These are phyloP conservation scores for Apaloderma vittatum DNA, from an alignment of 2,113 vertebrate genomes.

Conservation along the genomic window DNA sequence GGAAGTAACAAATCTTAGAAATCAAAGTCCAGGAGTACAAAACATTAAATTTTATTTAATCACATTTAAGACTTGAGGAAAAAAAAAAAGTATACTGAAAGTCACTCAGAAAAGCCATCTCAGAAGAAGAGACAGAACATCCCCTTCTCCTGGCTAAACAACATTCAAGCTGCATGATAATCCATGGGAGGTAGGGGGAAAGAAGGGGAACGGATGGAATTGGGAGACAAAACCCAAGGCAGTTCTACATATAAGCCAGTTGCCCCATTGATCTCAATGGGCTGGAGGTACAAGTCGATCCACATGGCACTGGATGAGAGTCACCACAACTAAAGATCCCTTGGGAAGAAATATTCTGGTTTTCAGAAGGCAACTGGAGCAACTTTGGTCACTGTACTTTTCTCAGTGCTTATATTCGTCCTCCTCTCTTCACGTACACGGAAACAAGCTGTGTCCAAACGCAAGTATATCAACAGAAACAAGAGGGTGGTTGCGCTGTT, in stretches of 20 bases:
- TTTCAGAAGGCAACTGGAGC: rapidly evolving
- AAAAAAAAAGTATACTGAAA: background rate
- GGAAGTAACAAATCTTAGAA: background rate
- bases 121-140: background rate
- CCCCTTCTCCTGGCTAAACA: background rate
- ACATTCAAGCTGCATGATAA: background rate
- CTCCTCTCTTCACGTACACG: background rate
- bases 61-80: constrained; percentile 45
- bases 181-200: background rate
- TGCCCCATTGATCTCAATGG: background rate
- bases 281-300: background rate
- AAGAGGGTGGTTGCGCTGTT: background rate
- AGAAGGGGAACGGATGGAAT: background rate
- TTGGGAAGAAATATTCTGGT: background rate
- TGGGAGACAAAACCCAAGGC: background rate
- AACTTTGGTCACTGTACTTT: background rate
- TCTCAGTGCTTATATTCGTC: background rate
- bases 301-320: background rate
- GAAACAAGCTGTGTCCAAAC: background rate
- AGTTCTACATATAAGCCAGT: background rate
- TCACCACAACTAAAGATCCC: background rate
- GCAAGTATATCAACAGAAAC: background rate
- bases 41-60: constrained; percentile 60
- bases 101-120: background rate
- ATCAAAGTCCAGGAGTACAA: constrained; percentile 15